Evolutionary conservation across 2,888 invertebrate genomes (phyloP).

Genomic region (Cheilosia urbana): DNA sequence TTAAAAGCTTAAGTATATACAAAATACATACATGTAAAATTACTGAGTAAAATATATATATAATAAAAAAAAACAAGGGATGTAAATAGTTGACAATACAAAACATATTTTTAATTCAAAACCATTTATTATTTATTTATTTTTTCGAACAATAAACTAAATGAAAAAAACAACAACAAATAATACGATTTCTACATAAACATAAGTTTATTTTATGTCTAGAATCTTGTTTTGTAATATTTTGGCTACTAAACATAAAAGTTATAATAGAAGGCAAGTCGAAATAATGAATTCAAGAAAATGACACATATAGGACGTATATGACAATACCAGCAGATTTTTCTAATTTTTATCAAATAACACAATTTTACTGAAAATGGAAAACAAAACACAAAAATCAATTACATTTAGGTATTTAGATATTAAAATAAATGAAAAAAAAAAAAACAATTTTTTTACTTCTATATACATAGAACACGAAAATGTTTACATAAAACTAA

Average conservation of each 20-base stretch:
- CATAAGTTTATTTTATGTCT: slow-evolving; percentile 46
- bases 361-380: slow-evolving; percentile 73
- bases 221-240: slow-evolving; percentile 33
- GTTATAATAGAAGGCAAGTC: slow-evolving; percentile 27
- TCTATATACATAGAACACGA: slow-evolving; percentile 68
- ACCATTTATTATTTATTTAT: slow-evolving; percentile 45
- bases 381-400: slow-evolving; percentile 53
- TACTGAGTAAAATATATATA: slow-evolving; percentile 61
- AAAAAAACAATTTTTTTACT: slow-evolving; percentile 68
- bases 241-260: slow-evolving; percentile 55
- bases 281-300: slow-evolving; percentile 18
- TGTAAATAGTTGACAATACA: slow-evolving; percentile 81
- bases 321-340: slow-evolving; percentile 75
- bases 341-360: slow-evolving; percentile 59
- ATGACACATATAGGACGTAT: slow-evolving; percentile 69
- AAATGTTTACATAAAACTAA: slow-evolving; percentile 68
- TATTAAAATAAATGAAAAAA: slow-evolving; percentile 40
- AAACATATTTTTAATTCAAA: slow-evolving; percentile 74
- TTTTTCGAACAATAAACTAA: slow-evolving; percentile 48
- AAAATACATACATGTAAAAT: slow-evolving; percentile 53
- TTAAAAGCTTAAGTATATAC: slow-evolving; percentile 66
- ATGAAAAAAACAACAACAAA: slow-evolving; percentile 17
- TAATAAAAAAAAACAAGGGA: slow-evolving; percentile 78
- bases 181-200: slow-evolving; percentile 60
- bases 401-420: slow-evolving; percentile 72